phyloP scores from a whole-genome alignment of 1,140 invertebrate genomes.

The Argopecten irradians region DNA sequence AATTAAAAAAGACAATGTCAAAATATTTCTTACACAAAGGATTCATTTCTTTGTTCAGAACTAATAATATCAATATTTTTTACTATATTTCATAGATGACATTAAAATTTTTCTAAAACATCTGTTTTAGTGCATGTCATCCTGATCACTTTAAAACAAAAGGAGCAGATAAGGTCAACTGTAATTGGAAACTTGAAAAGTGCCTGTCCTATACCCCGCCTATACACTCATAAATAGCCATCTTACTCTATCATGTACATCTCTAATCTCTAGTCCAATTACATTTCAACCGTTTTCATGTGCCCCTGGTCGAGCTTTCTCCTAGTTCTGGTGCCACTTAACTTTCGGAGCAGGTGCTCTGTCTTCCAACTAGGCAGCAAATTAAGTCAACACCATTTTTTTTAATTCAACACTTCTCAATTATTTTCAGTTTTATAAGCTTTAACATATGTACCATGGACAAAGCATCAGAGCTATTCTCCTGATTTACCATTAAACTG shows the following conservation, averaged over 20 bases:
- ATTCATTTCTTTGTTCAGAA: not conserved
- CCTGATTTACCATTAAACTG: not conserved
- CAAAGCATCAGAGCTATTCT: not conserved
- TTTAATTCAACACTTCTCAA: conserved; percentile 3
- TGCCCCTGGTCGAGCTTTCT: not conserved
- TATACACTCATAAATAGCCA: not conserved
- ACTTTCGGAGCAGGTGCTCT: not conserved
- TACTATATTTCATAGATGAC: too few species aligned
- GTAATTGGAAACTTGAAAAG: not conserved
- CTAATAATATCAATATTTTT: not conserved
- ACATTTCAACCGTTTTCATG: not conserved
- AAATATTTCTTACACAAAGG: not conserved
- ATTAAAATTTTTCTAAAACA: not conserved
- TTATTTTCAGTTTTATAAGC: conserved; percentile 10
- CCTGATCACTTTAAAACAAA: not conserved
- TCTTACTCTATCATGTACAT: not conserved
- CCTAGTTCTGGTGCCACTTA: not conserved
- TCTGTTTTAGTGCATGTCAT: not conserved
- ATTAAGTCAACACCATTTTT: conserved; percentile 8
- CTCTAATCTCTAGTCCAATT: not conserved
- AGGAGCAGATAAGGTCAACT: not conserved
- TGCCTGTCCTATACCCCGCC: not conserved
- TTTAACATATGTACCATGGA: not conserved
- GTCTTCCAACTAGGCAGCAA: not conserved
- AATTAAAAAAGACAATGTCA: not conserved